These are phyloP conservation scores for Sminthurides aquaticus DNA, from an alignment of 2,888 invertebrate genomes.

Conservation along the genomic window DNA sequence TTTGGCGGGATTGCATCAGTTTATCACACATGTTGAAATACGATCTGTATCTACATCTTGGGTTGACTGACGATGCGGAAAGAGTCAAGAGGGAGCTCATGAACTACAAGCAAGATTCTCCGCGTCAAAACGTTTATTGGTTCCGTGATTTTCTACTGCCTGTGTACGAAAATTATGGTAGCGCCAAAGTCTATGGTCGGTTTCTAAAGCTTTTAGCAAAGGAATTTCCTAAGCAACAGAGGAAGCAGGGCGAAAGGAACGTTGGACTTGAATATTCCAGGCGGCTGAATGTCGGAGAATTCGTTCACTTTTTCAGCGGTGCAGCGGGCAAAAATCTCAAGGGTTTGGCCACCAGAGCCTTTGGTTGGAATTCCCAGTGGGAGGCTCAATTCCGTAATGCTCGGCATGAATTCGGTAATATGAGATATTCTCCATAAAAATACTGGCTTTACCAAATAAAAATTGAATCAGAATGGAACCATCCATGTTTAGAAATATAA, in stretches of 20 bases:
- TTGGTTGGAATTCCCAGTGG: neutral
- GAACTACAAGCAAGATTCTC: too few relatives aligned
- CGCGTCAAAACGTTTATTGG: neutral
- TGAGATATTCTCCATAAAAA: neutral
- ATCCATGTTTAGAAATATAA: too few relatives aligned
- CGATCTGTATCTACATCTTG: too few relatives aligned
- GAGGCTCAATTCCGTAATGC: neutral
- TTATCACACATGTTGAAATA: too few relatives aligned
- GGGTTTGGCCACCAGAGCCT: neutral
- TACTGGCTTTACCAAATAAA: too few relatives aligned
- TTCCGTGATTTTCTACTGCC: neutral
- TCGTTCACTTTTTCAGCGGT: conserved; percentile 5
- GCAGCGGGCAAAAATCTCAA: neutral
- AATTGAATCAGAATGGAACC: too few relatives aligned
- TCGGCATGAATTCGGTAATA: neutral
- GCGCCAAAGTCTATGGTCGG: neutral
- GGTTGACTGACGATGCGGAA: too few relatives aligned
- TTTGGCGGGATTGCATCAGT: too few relatives aligned
- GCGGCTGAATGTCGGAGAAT: conserved; percentile 2
- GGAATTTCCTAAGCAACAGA: neutral
- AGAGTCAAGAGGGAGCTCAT: too few relatives aligned
- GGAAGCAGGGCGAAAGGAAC: too few relatives aligned
- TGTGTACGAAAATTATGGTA: neutral
- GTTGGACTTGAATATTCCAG: conserved; percentile 2
- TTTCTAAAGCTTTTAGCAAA: neutral